A percentile compares a stretch with the other conserved stretches of the same genome.
Evolutionary conservation across 2,797 vertebrate genomes (phyloP).

Genomic region (Sebastes itinus): DNA sequence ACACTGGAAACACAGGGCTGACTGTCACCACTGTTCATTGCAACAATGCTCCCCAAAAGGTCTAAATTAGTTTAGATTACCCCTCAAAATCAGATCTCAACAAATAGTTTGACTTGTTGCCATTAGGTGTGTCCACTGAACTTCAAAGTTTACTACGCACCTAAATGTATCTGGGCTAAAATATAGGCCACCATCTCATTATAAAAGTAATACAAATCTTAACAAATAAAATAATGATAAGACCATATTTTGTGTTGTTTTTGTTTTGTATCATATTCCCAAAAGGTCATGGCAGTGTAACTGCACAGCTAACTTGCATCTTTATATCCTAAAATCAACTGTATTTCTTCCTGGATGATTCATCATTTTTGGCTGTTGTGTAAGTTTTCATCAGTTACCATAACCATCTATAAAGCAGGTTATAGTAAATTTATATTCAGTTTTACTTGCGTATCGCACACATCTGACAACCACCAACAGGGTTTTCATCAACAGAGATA

Average conservation of each 20-base stretch:
- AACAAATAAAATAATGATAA: not conserved
- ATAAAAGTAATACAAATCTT: not conserved
- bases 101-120: not conserved
- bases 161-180: not conserved
- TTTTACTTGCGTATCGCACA: no score
- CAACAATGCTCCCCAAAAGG: not conserved
- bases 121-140: not conserved
- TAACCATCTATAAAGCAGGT: no score
- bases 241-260: not conserved
- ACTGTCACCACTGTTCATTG: not conserved
- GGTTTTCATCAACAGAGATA: not conserved
- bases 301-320: not conserved
- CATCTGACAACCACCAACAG: no score
- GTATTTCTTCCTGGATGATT: not conserved
- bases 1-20: no score
- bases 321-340: not conserved
- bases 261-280: not conserved
- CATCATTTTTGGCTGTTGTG: fast-evolving
- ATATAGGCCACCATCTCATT: not conserved
- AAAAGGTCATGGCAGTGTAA: not conserved
- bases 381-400: no score
- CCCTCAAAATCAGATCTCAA: not conserved
- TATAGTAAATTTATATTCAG: no score
- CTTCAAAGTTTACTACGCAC: not conserved
- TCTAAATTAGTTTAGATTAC: not conserved